Base-by-base conservation (phyloP, 1,140 invertebrate genomes). In the Trichoplusia ni region DNA sequence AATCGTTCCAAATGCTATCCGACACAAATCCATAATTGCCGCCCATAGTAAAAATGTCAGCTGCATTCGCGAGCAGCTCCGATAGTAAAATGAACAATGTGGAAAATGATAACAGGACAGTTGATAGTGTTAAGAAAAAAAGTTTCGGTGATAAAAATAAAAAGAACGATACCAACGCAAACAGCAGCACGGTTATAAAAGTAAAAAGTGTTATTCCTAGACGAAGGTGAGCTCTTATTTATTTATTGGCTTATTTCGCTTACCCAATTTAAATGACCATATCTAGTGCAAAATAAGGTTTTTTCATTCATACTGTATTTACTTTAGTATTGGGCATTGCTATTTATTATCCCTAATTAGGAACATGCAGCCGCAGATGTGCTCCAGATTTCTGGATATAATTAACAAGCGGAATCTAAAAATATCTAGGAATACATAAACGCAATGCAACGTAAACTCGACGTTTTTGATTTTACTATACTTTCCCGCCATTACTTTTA, bases 11-110 rank as follows among this genome's bases (percentile, higher is more conserved):
- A 88, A 87, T 85, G 79, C 77, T 77, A 62, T 72, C 76, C 78
- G 77, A 77, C 83, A 76, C 74, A 84, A 88, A 88, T 88, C 87
- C 84, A 90, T 90, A 88, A 85, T 86, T 79, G 82, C 77, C 76
- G 79, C 74, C 69, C 71, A 76, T 71, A 72, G 66, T 73, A 76
- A 81, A 86, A 84, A 84, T 84, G 82, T 86, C 84, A 84, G 70
- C 71, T 66, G 73, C 64, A 69, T 67, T 73, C 51, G 73, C 54
- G 75, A 80, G 56, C 61, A 77, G 59, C 44, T 64, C 71, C 27
- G 71, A 81, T 79, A 81, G 72, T 54, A 79, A 75, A 64, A 62
- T 73, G 67, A 58, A 69, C 69, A 76, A 81, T 63, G 66, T 47
- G 59, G 56, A 78, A 60, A 64, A 38, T 56, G 14, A 51, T 61